These are phyloP conservation scores for Xestobium rufovillosum DNA, from an alignment of 2,888 invertebrate species.

Conservation along the genomic window DNA sequence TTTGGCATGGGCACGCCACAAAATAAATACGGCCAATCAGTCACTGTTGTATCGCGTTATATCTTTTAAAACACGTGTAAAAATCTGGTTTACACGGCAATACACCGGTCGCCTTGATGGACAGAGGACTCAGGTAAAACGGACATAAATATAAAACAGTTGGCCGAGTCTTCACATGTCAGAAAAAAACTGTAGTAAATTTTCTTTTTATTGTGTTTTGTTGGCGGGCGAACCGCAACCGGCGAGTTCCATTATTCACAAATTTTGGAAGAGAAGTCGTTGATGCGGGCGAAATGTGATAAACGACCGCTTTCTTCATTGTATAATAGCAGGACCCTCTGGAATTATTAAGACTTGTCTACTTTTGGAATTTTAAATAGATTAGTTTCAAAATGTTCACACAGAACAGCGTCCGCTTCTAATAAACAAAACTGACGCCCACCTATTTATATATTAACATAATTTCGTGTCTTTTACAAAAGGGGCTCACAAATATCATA, in stretches of 20 bases:
- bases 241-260: constrained; percentile 35
- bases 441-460: too few species aligned
- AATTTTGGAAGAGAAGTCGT: constrained; percentile 35
- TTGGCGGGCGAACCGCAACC: constrained; percentile 32
- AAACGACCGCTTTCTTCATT: constrained; percentile 36
- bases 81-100: constrained; percentile 22
- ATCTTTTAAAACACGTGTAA: constrained; percentile 20
- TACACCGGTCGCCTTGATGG: constrained; percentile 22
- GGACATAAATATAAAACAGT: constrained; percentile 27
- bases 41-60: constrained; percentile 18
- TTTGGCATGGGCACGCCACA: constrained; percentile 14
- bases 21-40: constrained; percentile 17
- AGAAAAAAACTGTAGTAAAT: constrained; percentile 38
- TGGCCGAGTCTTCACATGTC: constrained; percentile 33
- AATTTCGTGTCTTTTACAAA: too few species aligned
- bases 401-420: too few species aligned
- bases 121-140: constrained; percentile 31
- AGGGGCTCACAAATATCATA: too few species aligned
- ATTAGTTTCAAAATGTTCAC: too few species aligned
- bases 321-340: too few species aligned
- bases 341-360: too few species aligned
- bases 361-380: too few species aligned
- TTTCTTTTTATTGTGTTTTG: constrained; percentile 37
- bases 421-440: too few species aligned
- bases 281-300: constrained; percentile 38